Evolutionary conservation across 2,888 invertebrate species (phyloP), one percentile per base, ranked within the genome.

Genomic region (Folsomia candida): DNA sequence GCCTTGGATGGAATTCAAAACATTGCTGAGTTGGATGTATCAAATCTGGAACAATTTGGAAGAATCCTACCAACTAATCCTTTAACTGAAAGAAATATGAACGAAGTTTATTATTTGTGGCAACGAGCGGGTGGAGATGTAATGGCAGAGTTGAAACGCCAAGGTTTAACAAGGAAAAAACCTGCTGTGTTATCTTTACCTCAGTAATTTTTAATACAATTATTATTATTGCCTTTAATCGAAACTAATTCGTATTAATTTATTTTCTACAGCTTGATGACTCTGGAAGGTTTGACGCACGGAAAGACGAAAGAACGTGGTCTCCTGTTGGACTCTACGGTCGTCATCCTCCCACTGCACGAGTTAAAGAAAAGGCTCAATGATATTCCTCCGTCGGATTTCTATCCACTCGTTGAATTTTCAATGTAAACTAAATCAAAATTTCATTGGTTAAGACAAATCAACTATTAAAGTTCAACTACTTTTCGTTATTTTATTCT

Each of bases 61-160:
- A 29, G 28, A 28, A 3, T 4, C 2, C 18, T 4, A n/a, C 26
- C 25, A 20, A 25, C 24, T 20, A 58, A 67, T 58, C 67, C 75
- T 18, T 65, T 77, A 11, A 68, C 71, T 25, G 68, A 60, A 37
- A 70, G 86, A 68, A 86, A 89, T 14, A 85, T 97, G 76, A 89
- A 91, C 74, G 93, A 95, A 81, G 86, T 96, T 27, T 98, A 96
- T 83, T 91, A 95, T 82, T 88, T 96, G 84, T 98, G 98, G 98
- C 92, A 93, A 82, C 83, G 98, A 69, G 93, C 97, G 22, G 98
- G 98, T 1, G 97, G 97, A 0, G 97, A 97, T 84, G 91, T 97
- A 67, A 91, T 93, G 74, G 87, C 90, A 0, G 95, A 95, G 82
- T 85, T 98, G 37, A 93, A 93, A 81, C 93, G 92, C 81, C 93